These are phyloP conservation scores for Stegodyphus mimosarum DNA, from an alignment of 1,140 invertebrate genomes.

Conservation along the genomic window DNA sequence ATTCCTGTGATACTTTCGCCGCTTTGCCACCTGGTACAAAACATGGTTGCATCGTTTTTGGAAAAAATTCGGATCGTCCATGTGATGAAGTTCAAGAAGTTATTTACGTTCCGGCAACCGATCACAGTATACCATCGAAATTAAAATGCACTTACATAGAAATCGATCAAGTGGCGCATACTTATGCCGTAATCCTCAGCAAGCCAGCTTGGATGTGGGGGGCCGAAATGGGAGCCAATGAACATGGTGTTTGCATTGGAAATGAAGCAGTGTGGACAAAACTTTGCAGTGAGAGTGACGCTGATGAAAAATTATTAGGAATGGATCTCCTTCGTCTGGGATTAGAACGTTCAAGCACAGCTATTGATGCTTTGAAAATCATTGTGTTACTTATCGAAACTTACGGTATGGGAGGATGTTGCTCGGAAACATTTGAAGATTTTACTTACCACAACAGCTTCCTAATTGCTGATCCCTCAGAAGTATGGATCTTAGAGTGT, in stretches of 20 bases:
- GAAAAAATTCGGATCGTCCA: slow-evolving; percentile 82
- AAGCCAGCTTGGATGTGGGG: slow-evolving; percentile 86
- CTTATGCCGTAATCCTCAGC: slow-evolving; percentile 77
- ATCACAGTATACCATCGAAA: slow-evolving; percentile 67
- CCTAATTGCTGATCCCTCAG: slow-evolving; percentile 74
- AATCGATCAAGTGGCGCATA: slow-evolving; percentile 74
- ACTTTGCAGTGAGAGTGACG: slow-evolving; percentile 71
- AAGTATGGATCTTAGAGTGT: slow-evolving; percentile 81
- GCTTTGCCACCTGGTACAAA: slow-evolving; percentile 75
- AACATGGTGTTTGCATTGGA: slow-evolving; percentile 78
- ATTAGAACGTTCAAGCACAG: slow-evolving; percentile 75
- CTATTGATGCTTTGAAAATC: slow-evolving; percentile 75
- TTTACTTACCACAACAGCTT: slow-evolving; percentile 78
- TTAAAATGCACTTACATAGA: slow-evolving; percentile 81
- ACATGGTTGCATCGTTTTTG: slow-evolving; percentile 75
- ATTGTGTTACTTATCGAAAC: slow-evolving; percentile 75
- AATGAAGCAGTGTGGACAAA: slow-evolving; percentile 80
- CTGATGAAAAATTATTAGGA: slow-evolving; percentile 75
- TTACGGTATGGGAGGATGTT: slow-evolving; percentile 80
- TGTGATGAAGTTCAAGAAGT: slow-evolving; percentile 80
- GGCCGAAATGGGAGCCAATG: slow-evolving; percentile 84
- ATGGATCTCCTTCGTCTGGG: slow-evolving; percentile 80
- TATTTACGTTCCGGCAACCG: slow-evolving; percentile 72
- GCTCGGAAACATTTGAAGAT: slow-evolving; percentile 72
- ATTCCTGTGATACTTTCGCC: slow-evolving; percentile 79